Evolutionary conservation across 2,888 invertebrate species (phyloP).

Genomic region (Polydesmus complanatus): DNA sequence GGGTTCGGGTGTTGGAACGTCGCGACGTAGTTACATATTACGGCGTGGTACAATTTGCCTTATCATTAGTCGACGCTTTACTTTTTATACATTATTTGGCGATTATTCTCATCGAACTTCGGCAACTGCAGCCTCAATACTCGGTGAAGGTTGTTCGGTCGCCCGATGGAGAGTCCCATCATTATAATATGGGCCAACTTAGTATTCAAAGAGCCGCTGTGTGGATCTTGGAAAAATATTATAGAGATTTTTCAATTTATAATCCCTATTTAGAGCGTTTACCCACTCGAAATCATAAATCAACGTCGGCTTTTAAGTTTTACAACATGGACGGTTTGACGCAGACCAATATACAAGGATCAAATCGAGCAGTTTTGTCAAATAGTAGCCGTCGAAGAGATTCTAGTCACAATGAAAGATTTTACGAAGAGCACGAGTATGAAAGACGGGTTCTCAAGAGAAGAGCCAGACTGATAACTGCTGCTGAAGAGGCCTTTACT

Average conservation of each 20-base stretch:
- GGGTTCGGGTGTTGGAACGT: conserved; percentile 55
- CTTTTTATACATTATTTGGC: conserved; percentile 90
- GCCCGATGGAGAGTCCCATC: conserved; percentile 83
- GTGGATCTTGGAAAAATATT: conserved; percentile 86
- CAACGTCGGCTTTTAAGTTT: conserved; percentile 59
- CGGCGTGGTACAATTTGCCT: conserved; percentile 79
- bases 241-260: conserved; percentile 89
- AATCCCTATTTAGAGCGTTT: conserved; percentile 90
- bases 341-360: conserved; percentile 35
- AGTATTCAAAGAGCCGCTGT: conserved; percentile 92
- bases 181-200: conserved; percentile 66
- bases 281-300: conserved; percentile 36
- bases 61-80: conserved; percentile 81
- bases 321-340: conserved; percentile 76
- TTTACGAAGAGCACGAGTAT: conserved; percentile 96
- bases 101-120: conserved; percentile 79
- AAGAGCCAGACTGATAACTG: conserved; percentile 73
- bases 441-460: conserved; percentile 83
- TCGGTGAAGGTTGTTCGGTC: conserved; percentile 60
- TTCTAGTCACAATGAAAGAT: conserved; percentile 88
- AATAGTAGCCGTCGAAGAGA: conserved; percentile 72
- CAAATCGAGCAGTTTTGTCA: conserved; percentile 51
- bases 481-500: conserved; percentile 95
- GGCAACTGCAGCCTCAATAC: conserved; percentile 79
- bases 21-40: conserved; percentile 50